Base-by-base conservation (phyloP, 2,113 vertebrate genomes). In the Strix aluco region DNA sequence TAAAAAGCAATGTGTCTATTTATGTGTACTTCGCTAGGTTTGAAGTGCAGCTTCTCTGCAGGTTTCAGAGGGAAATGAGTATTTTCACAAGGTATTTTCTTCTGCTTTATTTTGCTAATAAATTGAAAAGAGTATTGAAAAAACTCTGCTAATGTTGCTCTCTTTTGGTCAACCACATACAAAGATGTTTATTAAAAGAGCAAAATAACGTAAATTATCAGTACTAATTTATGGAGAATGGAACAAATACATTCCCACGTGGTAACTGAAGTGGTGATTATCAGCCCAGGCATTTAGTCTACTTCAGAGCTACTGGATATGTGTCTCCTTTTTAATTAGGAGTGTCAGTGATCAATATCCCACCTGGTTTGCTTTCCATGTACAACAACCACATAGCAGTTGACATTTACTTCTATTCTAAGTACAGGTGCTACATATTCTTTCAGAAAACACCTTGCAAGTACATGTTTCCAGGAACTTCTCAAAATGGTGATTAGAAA, bases 181-280 rank as follows among this genome's bases (percentile, higher is more conserved):
- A 82, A 9, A 57, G 58, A 15, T 0, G 1, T 49, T 61, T 42
- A 67, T 15, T 49, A 46, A 40, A 44, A 84, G 38, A 52, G 20
- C 16, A 49, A 0, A 3, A 46, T 17, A 26, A 55, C 0, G 0
- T 18, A 62, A 16, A 5, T 44, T 71, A 72, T 11, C 49, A 5
- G 16, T 9, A n/a, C 9, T 11, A 9, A 40, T 54, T 58, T 14
- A 40, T 5, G 44, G 20, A 46, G 38, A 82, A 65, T 3, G 29
- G 14, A 83, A 90, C 30, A 75, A 86, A 65, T 4, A 8, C 22
- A 52, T 42, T 75, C 15, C 75, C 54, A 11, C 2, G 0, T 2
- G 6, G 22, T 21, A 77, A 80, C 32, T 11, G 29, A 57, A 63
- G 69, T 3, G 1, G 23, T 25, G 17, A 51, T 15, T 18, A 54